Conservation (phyloP, 2,888 invertebrate species). For the Eulithis prunata region DNA sequence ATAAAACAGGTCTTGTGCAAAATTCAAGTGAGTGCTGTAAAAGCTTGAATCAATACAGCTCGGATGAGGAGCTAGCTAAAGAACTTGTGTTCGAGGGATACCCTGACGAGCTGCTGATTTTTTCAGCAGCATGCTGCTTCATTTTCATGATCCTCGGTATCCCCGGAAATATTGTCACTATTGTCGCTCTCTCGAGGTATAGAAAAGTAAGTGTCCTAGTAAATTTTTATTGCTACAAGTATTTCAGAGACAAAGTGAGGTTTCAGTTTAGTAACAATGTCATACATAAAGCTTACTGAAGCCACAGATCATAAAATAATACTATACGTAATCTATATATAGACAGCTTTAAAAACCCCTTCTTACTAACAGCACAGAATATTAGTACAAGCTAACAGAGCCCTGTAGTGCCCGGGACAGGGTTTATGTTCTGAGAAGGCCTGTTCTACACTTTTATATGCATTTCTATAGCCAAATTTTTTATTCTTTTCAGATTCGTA, state of each 20-base stretch:
- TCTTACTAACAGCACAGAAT: too few species aligned
- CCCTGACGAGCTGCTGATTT: constrained; percentile 22
- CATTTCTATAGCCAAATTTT: background rate
- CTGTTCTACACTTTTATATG: background rate
- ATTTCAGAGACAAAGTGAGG: too few species aligned
- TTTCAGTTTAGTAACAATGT: too few species aligned
- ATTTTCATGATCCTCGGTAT: constrained; percentile 87
- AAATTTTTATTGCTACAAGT: background rate
- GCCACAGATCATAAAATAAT: too few species aligned
- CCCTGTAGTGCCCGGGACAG: too few species aligned
- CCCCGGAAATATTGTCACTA: constrained; percentile 88
- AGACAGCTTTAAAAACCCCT: too few species aligned
- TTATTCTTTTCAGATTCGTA: constrained; percentile 32
- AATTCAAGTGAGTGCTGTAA: constrained; percentile 16
- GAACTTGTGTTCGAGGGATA: constrained; percentile 23
- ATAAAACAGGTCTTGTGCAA: constrained; percentile 4
- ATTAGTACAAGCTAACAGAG: too few species aligned
- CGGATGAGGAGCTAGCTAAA: constrained; percentile 25
- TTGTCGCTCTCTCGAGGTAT: constrained; percentile 86
- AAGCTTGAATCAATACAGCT: constrained; percentile 25
- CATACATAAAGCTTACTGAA: too few species aligned
- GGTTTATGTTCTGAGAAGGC: too few species aligned
- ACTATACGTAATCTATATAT: too few species aligned
- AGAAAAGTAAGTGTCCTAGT: constrained; percentile 61
- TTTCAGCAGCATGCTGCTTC: constrained; percentile 21